Evolutionary conservation across 1,140 invertebrate genomes (phyloP).

Genomic region (Drosophila carrolli): DNA sequence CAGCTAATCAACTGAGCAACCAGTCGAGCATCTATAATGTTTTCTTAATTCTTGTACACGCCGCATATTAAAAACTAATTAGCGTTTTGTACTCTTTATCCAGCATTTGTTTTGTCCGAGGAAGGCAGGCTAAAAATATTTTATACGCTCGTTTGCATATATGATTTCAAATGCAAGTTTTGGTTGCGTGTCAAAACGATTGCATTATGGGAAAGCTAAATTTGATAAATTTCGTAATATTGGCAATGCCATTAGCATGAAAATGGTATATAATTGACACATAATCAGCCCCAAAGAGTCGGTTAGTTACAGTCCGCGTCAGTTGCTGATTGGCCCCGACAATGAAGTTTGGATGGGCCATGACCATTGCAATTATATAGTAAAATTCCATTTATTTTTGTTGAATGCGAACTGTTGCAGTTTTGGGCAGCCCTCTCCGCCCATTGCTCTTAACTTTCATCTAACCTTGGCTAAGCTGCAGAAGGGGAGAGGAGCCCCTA

Average conservation of each 20-base stretch:
- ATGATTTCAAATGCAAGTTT: conserved; percentile 25
- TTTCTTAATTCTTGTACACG: conserved; percentile 21
- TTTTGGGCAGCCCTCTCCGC: background rate
- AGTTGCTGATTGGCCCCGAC: conserved; percentile 27
- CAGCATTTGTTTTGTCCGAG: conserved; percentile 20
- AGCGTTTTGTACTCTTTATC: conserved; percentile 54
- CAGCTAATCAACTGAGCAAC: conserved; percentile 59
- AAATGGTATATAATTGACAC: conserved; percentile 75
- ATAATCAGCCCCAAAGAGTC: conserved; percentile 58
- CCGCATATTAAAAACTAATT: conserved; percentile 79
- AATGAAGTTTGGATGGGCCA: conserved; percentile 12
- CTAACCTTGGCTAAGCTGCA: conserved; percentile 50
- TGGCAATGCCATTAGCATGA: conserved; percentile 64
- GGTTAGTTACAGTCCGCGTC: conserved; percentile 51
- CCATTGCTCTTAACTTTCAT: conserved; percentile 51
- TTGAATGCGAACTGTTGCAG: conserved; percentile 2
- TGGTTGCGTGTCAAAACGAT: conserved; percentile 43
- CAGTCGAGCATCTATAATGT: conserved; percentile 12
- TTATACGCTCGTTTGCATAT: background rate
- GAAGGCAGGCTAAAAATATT: conserved; percentile 22
- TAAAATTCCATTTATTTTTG: background rate
- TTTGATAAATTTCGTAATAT: conserved; percentile 41
- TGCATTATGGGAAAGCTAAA: conserved; percentile 36
- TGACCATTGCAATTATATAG: background rate
- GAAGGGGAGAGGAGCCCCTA: background rate